Evolutionary conservation across 2,888 invertebrate species (phyloP), one percentile per base, ranked within the genome.

Genomic region (Ommatoiulus sabulosus): DNA sequence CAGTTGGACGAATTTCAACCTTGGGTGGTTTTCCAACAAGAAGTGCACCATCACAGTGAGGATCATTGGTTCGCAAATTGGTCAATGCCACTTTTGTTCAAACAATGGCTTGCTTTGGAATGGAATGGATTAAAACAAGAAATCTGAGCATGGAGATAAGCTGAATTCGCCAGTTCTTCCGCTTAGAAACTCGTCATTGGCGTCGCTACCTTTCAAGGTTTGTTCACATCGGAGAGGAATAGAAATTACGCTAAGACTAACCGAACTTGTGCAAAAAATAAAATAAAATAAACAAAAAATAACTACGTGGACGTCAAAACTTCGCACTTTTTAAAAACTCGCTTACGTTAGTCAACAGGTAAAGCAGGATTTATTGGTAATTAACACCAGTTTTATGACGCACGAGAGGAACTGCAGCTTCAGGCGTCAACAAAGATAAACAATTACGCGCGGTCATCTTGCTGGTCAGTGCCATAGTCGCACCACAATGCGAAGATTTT

Each of bases 141-240:
- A 35, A 35, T 35, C 35, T 35, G 35, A 17, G n/a, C n/a, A n/a
- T 57, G n/a, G n/a, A 57, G 17, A 57, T 17, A n/a, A 57, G 3
- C 2, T 1, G 35, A 35, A 35, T n/a, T 57, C 1, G 57, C 57
- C 15, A 52, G 15, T 10, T 52, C 52, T 52, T 52, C 52, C 52
- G 3, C 52, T 6, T n/a, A 8, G 17, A n/a, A 57, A 57, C 57
- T 57, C 12, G 57, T n/a, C 12, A 57, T 6, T 57, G 17, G 57
- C 57, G 57, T 57, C 57, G 57, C 57, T 57, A n/a, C 57, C 57
- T 57, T 57, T 52, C 57, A 57, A 57, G 57, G 57, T 57, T 57
- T 57, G 57, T 57, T 57, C 57, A 57, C 57, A 57, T 57, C n/a
- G n/a, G n/a, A 5, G 17, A 6, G 52, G 52, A 52, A 52, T 12